phyloP scores from a whole-genome alignment of 2,113 vertebrate genomes.

The Clarias gariepinus region DNA sequence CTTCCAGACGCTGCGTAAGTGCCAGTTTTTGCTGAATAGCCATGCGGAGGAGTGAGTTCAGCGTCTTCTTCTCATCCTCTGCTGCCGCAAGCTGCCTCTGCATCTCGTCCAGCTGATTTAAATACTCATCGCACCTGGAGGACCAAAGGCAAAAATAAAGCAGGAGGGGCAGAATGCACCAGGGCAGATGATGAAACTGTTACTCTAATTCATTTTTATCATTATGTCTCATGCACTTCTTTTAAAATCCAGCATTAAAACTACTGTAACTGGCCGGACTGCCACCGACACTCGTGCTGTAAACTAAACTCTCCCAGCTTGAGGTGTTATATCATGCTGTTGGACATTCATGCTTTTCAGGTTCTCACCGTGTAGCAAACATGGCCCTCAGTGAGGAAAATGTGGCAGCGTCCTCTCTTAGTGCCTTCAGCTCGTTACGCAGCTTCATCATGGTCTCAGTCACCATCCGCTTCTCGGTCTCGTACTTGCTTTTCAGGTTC shows the following conservation, averaged over 20 bases:
- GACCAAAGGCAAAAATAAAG: not conserved
- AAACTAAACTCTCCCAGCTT: not conserved
- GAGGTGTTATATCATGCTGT: not conserved
- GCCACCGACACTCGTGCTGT: not conserved
- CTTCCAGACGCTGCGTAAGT: slow-evolving; percentile 95
- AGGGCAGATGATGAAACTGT: not conserved
- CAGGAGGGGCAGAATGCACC: not conserved
- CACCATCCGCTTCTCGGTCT: slow-evolving; percentile 94
- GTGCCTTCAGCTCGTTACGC: slow-evolving; percentile 94
- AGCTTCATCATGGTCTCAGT: slow-evolving; percentile 96
- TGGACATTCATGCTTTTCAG: not conserved
- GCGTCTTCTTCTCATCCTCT: slow-evolving; percentile 98
- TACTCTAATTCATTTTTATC: not conserved
- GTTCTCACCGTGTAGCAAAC: slow-evolving; percentile 91
- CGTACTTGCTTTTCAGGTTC: slow-evolving; percentile 97
- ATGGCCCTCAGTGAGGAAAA: slow-evolving; percentile 97
- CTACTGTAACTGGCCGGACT: not conserved
- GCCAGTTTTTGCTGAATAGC: slow-evolving; percentile 99
- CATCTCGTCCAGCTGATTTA: slow-evolving; percentile 96
- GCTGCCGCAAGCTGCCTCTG: slow-evolving; percentile 95
- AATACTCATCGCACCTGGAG: slow-evolving; percentile 91
- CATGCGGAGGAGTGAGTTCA: slow-evolving; percentile 95
- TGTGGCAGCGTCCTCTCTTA: slow-evolving; percentile 96
- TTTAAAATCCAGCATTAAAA: not conserved
- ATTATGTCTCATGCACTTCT: not conserved